These are phyloP conservation scores for Acheta domesticus DNA, from an alignment of 2,888 invertebrate species.

Conservation along the genomic window DNA sequence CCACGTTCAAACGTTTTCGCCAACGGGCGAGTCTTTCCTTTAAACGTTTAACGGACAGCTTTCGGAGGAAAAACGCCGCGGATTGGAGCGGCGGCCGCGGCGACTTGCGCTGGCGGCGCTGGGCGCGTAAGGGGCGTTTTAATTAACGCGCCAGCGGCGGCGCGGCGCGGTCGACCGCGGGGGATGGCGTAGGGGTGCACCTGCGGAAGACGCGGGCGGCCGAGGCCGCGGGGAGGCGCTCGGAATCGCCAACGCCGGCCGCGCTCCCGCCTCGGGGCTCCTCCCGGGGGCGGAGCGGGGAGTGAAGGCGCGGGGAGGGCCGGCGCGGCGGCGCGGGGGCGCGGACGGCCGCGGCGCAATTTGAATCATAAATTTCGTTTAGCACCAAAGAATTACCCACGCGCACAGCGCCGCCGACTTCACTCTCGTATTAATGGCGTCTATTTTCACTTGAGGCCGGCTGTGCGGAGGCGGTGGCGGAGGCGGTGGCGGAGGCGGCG, in stretches of 20 bases:
- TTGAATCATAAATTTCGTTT: constrained; percentile 7
- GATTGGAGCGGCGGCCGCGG: too few relatives aligned
- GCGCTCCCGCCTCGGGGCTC: background rate
- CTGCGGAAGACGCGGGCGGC: background rate
- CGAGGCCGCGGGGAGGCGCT: background rate
- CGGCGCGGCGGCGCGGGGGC: background rate
- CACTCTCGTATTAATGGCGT: constrained; percentile 18
- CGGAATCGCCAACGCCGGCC: background rate
- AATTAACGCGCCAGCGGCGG: too few relatives aligned
- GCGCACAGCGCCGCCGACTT: constrained; percentile 5
- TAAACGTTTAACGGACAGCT: too few relatives aligned
- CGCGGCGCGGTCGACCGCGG: background rate
- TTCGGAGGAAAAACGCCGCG: too few relatives aligned
- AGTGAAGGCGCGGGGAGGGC: background rate
- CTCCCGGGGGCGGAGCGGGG: background rate
- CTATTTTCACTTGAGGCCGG: constrained; percentile 3
- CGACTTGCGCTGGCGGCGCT: too few relatives aligned
- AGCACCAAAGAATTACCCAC: constrained; percentile 18
- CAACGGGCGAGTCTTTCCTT: too few relatives aligned
- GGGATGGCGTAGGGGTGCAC: background rate
- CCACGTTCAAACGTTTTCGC: too few relatives aligned
- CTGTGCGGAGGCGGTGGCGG: background rate
- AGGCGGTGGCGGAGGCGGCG: background rate
- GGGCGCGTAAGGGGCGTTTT: too few relatives aligned
- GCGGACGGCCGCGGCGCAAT: background rate